A percentile compares a stretch with the other conserved stretches of the same genome.
Evolutionary conservation across 1,140 invertebrate species (phyloP).

Genomic region (Idris sp.): DNA sequence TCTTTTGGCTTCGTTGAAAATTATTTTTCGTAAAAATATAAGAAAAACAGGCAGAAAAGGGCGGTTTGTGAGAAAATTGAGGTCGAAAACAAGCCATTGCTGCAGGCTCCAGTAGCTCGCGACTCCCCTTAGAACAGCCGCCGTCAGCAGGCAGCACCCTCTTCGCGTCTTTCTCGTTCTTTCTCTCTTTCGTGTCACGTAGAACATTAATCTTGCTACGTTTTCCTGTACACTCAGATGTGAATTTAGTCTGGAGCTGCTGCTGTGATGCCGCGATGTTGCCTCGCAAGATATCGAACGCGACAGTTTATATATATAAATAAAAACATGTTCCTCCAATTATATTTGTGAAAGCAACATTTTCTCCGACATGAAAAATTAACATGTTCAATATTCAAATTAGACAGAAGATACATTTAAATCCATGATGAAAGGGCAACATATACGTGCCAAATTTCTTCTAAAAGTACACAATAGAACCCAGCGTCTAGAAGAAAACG

Average conservation of each 20-base stretch:
- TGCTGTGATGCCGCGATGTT: constrained; percentile 66
- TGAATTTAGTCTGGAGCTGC: constrained; percentile 76
- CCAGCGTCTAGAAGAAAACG: no score
- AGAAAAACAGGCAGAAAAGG: constrained; percentile 40
- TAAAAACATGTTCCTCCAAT: no score
- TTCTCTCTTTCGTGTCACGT: constrained; percentile 73
- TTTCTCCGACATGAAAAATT: no score
- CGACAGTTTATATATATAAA: no score
- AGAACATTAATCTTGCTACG: constrained; percentile 78
- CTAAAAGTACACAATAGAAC: no score
- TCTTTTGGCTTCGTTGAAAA: no score
- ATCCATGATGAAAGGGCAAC: no score
- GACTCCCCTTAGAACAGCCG: constrained; percentile 65
- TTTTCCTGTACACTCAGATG: constrained; percentile 77
- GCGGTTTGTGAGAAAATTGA: constrained; percentile 70
- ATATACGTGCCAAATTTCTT: no score
- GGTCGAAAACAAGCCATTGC: constrained; percentile 66
- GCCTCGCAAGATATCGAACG: constrained; percentile 54
- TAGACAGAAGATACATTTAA: no score
- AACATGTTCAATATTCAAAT: no score
- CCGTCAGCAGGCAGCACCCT: constrained; percentile 65
- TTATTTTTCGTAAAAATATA: no score
- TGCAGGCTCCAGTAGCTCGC: constrained; percentile 63
- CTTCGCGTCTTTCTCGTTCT: constrained; percentile 57
- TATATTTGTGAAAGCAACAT: no score